Evolutionary conservation across 2,888 invertebrate genomes (phyloP).

Genomic region (Caradrina kadenii): DNA sequence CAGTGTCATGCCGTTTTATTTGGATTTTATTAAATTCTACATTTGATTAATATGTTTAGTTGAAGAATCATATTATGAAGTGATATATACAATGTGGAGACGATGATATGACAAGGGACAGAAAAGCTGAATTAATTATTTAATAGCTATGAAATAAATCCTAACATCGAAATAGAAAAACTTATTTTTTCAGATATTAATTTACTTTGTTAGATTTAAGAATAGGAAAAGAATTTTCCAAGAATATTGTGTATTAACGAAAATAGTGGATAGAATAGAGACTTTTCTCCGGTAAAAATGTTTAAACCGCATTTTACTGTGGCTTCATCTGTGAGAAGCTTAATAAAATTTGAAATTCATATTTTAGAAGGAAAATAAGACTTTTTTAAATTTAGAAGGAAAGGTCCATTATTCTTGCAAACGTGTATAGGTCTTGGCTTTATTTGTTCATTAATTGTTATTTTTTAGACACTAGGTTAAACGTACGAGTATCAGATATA

Average conservation of each 20-base stretch:
- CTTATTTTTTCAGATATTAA: too few relatives aligned
- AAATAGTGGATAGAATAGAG: neutral
- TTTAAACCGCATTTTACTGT: neutral
- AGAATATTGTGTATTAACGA: neutral
- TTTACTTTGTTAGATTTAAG: too few relatives aligned
- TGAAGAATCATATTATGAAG: too few relatives aligned
- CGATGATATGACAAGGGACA: too few relatives aligned
- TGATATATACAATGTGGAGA: too few relatives aligned
- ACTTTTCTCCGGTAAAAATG: neutral
- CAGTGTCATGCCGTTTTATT: neutral
- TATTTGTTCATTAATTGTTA: too few relatives aligned
- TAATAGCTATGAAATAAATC: too few relatives aligned
- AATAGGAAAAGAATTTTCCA: too few relatives aligned
- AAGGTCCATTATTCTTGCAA: neutral
- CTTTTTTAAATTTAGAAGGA: neutral
- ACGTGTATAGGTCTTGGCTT: neutral
- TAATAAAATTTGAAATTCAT: neutral
- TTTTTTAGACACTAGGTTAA: too few relatives aligned
- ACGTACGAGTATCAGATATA: too few relatives aligned
- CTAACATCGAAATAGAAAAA: too few relatives aligned
- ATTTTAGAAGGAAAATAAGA: neutral
- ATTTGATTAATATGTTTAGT: conserved; percentile 2
- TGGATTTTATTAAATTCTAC: neutral
- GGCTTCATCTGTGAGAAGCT: neutral
- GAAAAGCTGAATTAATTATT: too few relatives aligned